Percentiles rank a stretch among this genome's conserved stretches.
phyloP scores from a whole-genome alignment of 2,888 invertebrate species.

The Synanthedon vespiformis region DNA sequence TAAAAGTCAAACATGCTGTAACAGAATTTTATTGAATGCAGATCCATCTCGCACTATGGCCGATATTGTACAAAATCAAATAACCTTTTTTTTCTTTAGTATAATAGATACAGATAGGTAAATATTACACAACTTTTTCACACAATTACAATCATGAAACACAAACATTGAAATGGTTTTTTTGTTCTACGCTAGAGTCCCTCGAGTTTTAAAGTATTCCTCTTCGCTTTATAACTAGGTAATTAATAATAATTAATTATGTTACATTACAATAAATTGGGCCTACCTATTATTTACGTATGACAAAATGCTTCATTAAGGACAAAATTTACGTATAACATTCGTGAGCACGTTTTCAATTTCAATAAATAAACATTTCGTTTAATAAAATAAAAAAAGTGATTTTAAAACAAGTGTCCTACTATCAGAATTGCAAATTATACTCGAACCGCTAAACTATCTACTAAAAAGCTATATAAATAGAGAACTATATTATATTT shows the following conservation, averaged over 20 bases:
- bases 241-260: conserved; percentile 54
- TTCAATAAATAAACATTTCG: neutral
- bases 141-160: conserved; percentile 65
- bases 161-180: conserved; percentile 59
- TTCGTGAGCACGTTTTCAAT: conserved; percentile 53
- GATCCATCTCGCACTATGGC: conserved; percentile 64
- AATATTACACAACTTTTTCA: conserved; percentile 61
- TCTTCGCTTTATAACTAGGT: conserved; percentile 42
- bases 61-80: conserved; percentile 69
- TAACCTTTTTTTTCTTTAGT: conserved; percentile 42
- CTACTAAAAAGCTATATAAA: conserved; percentile 21
- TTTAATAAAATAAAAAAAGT: conserved; percentile 14
- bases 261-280: conserved; percentile 66
- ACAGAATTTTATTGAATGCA: conserved; percentile 71
- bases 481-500: conserved; percentile 35
- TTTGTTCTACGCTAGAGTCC: conserved; percentile 46
- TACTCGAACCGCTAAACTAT: conserved; percentile 9
- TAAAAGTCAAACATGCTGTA: conserved; percentile 49
- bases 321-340: conserved; percentile 58
- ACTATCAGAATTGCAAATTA: conserved; percentile 25
- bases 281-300: conserved; percentile 66
- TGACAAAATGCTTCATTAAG: conserved; percentile 58
- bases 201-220: conserved; percentile 57
- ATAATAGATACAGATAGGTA: conserved; percentile 49
- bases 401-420: conserved; percentile 40